These are phyloP conservation scores for Drosophila tristis DNA, from an alignment of 1,140 invertebrate species.

Conservation along the genomic window DNA sequence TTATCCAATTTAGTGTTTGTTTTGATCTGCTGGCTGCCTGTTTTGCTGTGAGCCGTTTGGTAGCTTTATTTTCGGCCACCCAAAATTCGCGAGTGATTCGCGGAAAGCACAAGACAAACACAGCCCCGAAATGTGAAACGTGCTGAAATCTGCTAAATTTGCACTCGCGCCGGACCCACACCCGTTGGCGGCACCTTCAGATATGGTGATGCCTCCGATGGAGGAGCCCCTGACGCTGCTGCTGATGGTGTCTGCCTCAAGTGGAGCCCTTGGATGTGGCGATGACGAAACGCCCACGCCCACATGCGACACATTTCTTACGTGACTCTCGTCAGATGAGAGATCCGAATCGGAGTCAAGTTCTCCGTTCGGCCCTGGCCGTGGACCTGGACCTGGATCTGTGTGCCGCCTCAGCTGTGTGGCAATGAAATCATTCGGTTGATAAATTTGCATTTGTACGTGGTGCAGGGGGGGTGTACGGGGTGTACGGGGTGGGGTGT, in stretches of 20 bases:
- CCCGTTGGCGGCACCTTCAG: slow-evolving; percentile 51
- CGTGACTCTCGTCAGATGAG: slow-evolving; percentile 56
- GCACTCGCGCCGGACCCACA: slow-evolving; percentile 39
- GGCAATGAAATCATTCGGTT: slow-evolving; percentile 61
- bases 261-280: no score
- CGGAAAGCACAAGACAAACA: slow-evolving; percentile 76
- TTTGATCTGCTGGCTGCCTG: no score
- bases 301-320: slow-evolving; percentile 54
- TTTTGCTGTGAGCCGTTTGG: no score
- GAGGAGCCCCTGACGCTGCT: slow-evolving; percentile 1
- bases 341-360: slow-evolving; percentile 7
- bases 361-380: not conserved
- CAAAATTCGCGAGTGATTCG: slow-evolving; percentile 58
- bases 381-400: slow-evolving; percentile 3
- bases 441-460: slow-evolving; percentile 62
- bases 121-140: slow-evolving; percentile 66
- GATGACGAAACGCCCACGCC: slow-evolving; percentile 41
- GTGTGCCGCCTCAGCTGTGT: slow-evolving; percentile 47
- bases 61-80: slow-evolving; percentile 56
- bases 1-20: no score
- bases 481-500: not conserved
- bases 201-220: slow-evolving; percentile 26
- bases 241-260: not conserved
- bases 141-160: slow-evolving; percentile 68
- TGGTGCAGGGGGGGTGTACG: not conserved